These are phyloP conservation scores for Takifugu bimaculatus DNA, from an alignment of 2,113 vertebrate species.

Conservation along the genomic window DNA sequence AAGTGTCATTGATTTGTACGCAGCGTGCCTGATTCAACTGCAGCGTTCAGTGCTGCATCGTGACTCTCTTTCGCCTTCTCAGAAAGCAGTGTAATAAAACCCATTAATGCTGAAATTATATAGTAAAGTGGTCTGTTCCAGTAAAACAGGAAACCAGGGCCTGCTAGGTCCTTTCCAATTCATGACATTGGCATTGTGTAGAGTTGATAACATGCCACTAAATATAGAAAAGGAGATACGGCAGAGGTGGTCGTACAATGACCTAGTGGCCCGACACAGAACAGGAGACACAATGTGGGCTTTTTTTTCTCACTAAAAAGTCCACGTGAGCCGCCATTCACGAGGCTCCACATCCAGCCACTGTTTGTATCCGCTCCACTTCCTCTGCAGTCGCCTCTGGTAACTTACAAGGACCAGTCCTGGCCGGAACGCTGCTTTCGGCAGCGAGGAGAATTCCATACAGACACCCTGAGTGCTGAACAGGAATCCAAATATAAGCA, in stretches of 20 bases:
- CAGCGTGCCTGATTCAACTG: constrained; percentile 15
- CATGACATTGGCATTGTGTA: constrained; percentile 18
- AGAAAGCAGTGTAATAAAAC: not conserved
- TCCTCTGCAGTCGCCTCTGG: constrained; percentile 28
- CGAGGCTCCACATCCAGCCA: constrained; percentile 32
- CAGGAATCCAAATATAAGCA: not conserved
- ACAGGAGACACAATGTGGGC: constrained; percentile 2
- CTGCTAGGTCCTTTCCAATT: constrained; percentile 7
- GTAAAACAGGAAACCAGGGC: not conserved
- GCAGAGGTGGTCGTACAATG: constrained; percentile 23
- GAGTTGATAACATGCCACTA: constrained; percentile 21
- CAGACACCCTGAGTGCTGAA: constrained; percentile 20
- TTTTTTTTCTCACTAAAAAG: constrained; percentile 41
- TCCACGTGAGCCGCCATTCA: constrained; percentile 58
- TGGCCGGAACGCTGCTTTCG: constrained; percentile 32
- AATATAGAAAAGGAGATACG: constrained; percentile 36
- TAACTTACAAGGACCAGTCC: constrained; percentile 33
- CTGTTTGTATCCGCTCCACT: constrained; percentile 36
- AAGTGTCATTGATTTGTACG: constrained; percentile 22
- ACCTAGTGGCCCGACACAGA: constrained; percentile 19
- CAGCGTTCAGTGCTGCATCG: not conserved
- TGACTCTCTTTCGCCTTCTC: constrained; percentile 28
- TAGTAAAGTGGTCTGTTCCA: not conserved
- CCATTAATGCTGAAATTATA: constrained; percentile 8
- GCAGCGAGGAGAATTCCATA: constrained; percentile 17